Evolutionary conservation across 1,140 invertebrate species (phyloP).

Genomic region (Parapsyche elsis): DNA sequence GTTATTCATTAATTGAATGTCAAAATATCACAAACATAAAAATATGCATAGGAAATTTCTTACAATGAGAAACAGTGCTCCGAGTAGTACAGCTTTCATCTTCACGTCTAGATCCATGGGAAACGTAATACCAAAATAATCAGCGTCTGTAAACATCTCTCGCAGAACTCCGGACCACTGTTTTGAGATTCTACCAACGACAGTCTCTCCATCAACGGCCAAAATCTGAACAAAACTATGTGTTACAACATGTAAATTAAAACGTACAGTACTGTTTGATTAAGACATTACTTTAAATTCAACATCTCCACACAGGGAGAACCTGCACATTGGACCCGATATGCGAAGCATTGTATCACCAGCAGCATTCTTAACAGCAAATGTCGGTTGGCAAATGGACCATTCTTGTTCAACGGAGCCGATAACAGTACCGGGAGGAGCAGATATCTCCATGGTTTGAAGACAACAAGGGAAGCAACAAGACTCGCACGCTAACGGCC

Average conservation of each 20-base stretch:
- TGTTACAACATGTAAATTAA: neutral
- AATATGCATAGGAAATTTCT: slow-evolving; percentile 58
- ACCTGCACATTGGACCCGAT: slow-evolving; percentile 86
- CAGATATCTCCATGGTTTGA: slow-evolving; percentile 82
- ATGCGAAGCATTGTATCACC: slow-evolving; percentile 84
- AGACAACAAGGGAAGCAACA: slow-evolving; percentile 89
- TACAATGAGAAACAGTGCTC: slow-evolving; percentile 79
- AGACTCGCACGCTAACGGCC: slow-evolving; percentile 80
- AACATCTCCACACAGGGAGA: slow-evolving; percentile 84
- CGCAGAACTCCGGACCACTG: slow-evolving; percentile 78
- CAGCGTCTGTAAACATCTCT: slow-evolving; percentile 80
- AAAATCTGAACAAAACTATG: slow-evolving; percentile 70
- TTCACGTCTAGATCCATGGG: slow-evolving; percentile 83
- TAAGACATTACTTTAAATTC: slow-evolving; percentile 70
- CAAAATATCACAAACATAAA: neutral
- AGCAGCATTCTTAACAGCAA: slow-evolving; percentile 80
- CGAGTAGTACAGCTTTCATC: slow-evolving; percentile 84
- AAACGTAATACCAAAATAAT: slow-evolving; percentile 83
- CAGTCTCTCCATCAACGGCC: slow-evolving; percentile 71
- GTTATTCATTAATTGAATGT: neutral
- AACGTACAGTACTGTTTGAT: neutral
- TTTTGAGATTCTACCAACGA: slow-evolving; percentile 82
- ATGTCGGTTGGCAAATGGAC: slow-evolving; percentile 82
- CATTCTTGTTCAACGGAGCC: slow-evolving; percentile 88
- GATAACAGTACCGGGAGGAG: slow-evolving; percentile 78